Base-by-base conservation (phyloP, 2,113 vertebrate genomes). In the Polyodon spathula region DNA sequence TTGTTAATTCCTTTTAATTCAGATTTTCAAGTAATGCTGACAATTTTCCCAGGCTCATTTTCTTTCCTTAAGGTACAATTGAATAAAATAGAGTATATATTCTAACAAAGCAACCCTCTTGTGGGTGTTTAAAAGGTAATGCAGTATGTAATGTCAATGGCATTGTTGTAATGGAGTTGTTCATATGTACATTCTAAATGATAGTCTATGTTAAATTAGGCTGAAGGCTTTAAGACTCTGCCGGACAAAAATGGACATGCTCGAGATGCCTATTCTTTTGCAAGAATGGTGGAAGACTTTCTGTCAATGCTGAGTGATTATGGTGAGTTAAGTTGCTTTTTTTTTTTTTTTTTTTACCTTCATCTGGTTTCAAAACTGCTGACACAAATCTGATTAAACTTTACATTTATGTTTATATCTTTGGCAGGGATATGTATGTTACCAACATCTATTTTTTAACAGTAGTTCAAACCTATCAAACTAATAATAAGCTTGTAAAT, bases 261-360 rank as follows among this genome's bases (percentile, higher is more conserved):
- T 0, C 88, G 96, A 58, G 96, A 98, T 16, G 90, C 91, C 66
- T 98, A 86, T 10, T 87, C 93, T 0, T 98, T 98, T 58, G 96
- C 94, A 58, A 74, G 77, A n/a, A 74, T 93, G 80, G 84, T 91
- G 63, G 90, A 91, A 73, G 81, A 75, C 6, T 79, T 98, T 57
- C 71, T 97, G 64, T 77, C 86, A 1, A 67, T 85, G 60, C 77
- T 95, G 37, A 82, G 67, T 10, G 86, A 78, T 63, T 84, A 91
- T 66, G 90, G 96, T 98, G 76, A 91, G 92, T 81, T 15, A 10
- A 38, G 14, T 9, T 50, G 46, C 11, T 50, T 50, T 5, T 17
- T 37, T 38, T 16, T n/a, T 40, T 14, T 63, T 4, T 38, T 15
- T 63, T 62, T 44, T 59, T 59, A 6, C 8, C 15, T 16, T 53